These are phyloP conservation scores for Cyprinodon brontotheroides DNA, from an alignment of 2,113 vertebrate species.

Conservation along the genomic window DNA sequence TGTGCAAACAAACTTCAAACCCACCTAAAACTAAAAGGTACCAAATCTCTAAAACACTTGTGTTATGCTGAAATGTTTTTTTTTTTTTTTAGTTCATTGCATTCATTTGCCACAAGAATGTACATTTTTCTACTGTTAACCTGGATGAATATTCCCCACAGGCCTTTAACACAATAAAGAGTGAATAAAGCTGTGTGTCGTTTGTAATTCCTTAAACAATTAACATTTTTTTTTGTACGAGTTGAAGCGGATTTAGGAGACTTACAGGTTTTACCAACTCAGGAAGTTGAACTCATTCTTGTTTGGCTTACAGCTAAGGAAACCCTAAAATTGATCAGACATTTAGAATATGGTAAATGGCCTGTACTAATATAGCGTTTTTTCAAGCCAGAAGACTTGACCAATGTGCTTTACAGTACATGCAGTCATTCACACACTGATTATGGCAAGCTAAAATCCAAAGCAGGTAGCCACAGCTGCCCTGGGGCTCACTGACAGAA, in stretches of 20 bases:
- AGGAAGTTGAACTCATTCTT: no score
- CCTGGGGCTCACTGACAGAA: no score
- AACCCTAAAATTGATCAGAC: neutral
- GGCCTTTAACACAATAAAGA: conserved; percentile 5
- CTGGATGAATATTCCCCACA: neutral
- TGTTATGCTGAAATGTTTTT: neutral
- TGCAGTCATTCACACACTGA: no score
- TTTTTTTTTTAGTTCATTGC: neutral
- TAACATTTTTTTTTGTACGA: neutral
- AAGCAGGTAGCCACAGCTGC: no score
- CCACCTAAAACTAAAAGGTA: neutral
- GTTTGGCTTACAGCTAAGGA: neutral
- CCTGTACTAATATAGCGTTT: no score
- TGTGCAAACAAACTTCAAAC: neutral
- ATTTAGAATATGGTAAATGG: neutral
- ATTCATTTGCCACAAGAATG: conserved; percentile 7
- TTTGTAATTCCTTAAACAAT: neutral
- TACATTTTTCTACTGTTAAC: conserved; percentile 4
- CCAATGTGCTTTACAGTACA: no score
- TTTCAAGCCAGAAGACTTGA: no score
- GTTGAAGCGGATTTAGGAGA: neutral
- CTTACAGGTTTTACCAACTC: no score
- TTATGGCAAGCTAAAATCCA: no score
- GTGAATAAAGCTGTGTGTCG: neutral
- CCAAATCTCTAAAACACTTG: no score